These are phyloP conservation scores for Morelia viridis DNA, from an alignment of 2,797 vertebrate genomes.

Conservation along the genomic window DNA sequence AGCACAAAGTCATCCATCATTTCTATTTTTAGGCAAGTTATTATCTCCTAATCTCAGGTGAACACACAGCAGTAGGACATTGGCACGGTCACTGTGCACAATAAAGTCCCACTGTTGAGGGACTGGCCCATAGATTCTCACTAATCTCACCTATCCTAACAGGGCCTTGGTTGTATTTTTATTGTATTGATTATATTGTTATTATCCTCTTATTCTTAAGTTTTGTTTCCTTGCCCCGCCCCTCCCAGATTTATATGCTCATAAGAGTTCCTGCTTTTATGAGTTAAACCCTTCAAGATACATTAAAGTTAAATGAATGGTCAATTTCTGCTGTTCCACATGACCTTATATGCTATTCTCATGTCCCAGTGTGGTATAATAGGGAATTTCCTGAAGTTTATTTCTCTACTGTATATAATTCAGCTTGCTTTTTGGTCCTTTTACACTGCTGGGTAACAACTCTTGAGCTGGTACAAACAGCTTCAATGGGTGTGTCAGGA, in stretches of 20 bases:
- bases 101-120: not conserved
- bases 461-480: slow-evolving; percentile 74
- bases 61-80: not conserved
- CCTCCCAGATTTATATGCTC: not conserved
- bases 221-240: not conserved
- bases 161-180: not conserved
- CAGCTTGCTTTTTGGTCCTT: slow-evolving; percentile 73
- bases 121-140: not conserved
- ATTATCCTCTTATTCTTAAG: not conserved
- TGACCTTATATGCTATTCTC: slow-evolving; percentile 65
- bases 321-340: slow-evolving; percentile 57
- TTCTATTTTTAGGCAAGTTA: slow-evolving; percentile 1
- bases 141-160: not conserved
- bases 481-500: slow-evolving; percentile 76
- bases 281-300: not conserved
- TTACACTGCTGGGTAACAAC: slow-evolving; percentile 77
- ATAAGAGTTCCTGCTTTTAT: not conserved
- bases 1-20: not conserved
- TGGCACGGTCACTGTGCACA: not conserved
- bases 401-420: slow-evolving; percentile 71
- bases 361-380: slow-evolving; percentile 69
- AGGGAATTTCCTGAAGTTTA: slow-evolving; percentile 68
- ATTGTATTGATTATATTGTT: not conserved
- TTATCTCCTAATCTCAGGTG: not conserved
- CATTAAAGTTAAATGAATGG: not conserved